A percentile compares a stretch with the other conserved stretches of the same genome.
Evolutionary conservation across 2,888 invertebrate genomes (phyloP).

Genomic region (Drosophila demipolita): DNA sequence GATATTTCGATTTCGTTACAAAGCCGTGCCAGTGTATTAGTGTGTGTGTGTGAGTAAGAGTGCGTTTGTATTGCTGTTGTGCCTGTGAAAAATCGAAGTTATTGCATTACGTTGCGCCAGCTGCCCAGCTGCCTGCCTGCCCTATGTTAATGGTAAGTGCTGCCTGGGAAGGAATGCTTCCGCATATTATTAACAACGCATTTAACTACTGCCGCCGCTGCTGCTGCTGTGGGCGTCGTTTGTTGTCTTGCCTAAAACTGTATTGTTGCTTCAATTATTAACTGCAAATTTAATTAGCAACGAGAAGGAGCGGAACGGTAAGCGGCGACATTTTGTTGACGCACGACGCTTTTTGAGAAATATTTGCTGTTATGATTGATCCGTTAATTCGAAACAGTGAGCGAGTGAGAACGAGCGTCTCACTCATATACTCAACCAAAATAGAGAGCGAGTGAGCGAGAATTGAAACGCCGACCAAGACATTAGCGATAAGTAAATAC

Average conservation of each 20-base stretch:
- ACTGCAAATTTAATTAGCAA: constrained; percentile 31
- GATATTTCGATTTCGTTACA: constrained; percentile 33
- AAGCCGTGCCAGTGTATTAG: constrained; percentile 47
- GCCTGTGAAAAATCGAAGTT: constrained; percentile 79
- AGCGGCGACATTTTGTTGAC: constrained; percentile 71
- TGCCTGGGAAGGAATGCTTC: constrained; percentile 34
- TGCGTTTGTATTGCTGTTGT: constrained; percentile 40
- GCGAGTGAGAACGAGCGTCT: constrained; percentile 37
- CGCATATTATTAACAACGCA: constrained; percentile 6
- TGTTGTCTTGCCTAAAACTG: constrained; percentile 22
- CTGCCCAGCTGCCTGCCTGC: constrained; percentile 58
- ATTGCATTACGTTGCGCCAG: constrained; percentile 75
- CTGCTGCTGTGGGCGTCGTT: constrained; percentile 38
- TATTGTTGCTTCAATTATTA: constrained; percentile 40
- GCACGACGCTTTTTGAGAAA: constrained; percentile 49
- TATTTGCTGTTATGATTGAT: constrained; percentile 73
- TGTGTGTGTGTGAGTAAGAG: constrained; percentile 33
- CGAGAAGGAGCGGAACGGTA: constrained; percentile 52
- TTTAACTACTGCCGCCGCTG: background rate
- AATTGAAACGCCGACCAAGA: constrained; percentile 13
- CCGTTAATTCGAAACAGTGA: constrained; percentile 69
- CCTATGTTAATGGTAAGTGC: constrained; percentile 65
- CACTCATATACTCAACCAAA: constrained; percentile 6
- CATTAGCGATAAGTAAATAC: constrained; percentile 35
- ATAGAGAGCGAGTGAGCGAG: constrained; percentile 2